Conservation (phyloP, 2,797 vertebrate species). For the Synaphobranchus kaupii region DNA sequence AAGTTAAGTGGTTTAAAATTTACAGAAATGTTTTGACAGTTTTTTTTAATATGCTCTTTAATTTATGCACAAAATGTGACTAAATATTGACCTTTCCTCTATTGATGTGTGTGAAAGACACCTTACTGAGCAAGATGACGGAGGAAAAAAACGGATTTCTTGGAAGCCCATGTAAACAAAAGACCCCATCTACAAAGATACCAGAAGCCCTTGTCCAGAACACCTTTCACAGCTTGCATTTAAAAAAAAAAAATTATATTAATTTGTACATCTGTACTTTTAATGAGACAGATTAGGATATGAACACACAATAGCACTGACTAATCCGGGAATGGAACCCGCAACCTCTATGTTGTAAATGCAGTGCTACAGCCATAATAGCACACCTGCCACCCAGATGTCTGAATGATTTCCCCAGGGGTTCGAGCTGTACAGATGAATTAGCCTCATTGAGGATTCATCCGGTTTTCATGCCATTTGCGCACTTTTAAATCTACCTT, state of each 20-base stretch:
- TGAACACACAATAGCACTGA: background rate
- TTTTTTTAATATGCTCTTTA: constrained; percentile 24
- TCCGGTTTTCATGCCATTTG: background rate
- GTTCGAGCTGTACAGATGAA: too few species aligned
- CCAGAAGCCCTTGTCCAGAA: background rate
- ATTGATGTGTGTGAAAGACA: constrained; percentile 6
- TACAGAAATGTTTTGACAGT: constrained; percentile 10
- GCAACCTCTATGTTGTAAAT: background rate
- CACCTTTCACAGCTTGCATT: background rate
- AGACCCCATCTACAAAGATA: background rate
- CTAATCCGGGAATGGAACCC: background rate
- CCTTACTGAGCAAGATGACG: background rate
- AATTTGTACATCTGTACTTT: background rate
- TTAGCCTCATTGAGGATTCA: background rate
- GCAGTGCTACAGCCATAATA: background rate
- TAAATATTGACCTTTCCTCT: background rate
- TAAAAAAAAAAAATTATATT: background rate
- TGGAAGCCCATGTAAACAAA: constrained; percentile 6
- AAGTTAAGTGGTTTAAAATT: background rate
- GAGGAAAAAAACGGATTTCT: constrained; percentile 11
- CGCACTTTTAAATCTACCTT: background rate
- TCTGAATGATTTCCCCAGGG: background rate
- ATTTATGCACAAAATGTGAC: background rate
- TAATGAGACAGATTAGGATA: background rate
- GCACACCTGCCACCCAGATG: background rate